Base-by-base conservation (phyloP, 2,888 invertebrate species). In the Eudasyphora cyanicolor region DNA sequence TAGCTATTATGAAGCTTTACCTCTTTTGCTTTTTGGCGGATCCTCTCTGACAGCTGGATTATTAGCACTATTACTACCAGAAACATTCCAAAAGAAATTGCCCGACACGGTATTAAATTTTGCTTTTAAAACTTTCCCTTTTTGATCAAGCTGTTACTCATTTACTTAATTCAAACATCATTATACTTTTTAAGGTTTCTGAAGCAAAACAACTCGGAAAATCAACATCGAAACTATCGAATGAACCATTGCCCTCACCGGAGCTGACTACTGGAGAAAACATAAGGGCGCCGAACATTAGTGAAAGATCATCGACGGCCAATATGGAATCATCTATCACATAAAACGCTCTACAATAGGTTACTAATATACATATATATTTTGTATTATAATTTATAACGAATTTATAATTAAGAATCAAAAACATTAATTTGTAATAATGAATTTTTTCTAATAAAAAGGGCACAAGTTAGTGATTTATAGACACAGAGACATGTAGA, bases 71-170 rank as follows among this genome's bases (percentile, higher is more conserved):
- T 90, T 94, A 71, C 89, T 95, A 84, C 95, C 95, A 0, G 95
- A 95, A 92, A 95, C 95, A 7, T 92, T 94, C 85, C 94, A 93
- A 57, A 92, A 91, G 64, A 94, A 94, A 86, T 89, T 95, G 73
- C 95, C 95, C 1, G 95, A 95, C 90, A 94, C 94, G 29, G 93
- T n/a, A n/a, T n/a, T n/a, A n/a, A n/a, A n/a, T n/a, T 71, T 45
- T 45, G 70, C 54, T 75, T 57, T 62, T 32, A 60, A 24, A n/a
- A 45, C 21, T 64, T 54, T 42, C 35, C 51, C 27, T 21, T 10
- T 24, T 35, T 35, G n/a, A 42, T 19, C 10, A 38, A 6, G 10
- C 10, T 60, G 60, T 24, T 21, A 14, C 14, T 27, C 12, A 12
- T 21, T 71, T 60, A 14, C 21, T 49, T 62, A 32, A 14, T 70